A percentile compares a stretch with the other conserved stretches of the same genome.
Evolutionary conservation across 1,140 invertebrate species (phyloP).

Genomic region (Glossosoma conforme): DNA sequence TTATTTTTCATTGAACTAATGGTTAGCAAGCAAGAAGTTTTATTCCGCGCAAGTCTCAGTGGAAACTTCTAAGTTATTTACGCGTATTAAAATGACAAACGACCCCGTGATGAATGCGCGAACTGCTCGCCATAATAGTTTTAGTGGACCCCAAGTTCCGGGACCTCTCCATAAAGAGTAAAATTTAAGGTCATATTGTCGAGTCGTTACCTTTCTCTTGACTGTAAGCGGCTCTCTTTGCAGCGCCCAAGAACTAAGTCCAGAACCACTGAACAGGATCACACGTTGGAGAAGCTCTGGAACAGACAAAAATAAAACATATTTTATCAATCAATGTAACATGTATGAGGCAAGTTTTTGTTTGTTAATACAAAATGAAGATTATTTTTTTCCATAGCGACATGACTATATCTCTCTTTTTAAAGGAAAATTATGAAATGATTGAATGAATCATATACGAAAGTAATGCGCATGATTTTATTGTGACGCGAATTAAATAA

Average conservation of each 20-base stretch:
- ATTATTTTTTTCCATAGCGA: too few relatives aligned
- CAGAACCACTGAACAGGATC: slow-evolving; percentile 91
- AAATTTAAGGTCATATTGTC: neutral
- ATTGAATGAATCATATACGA: too few relatives aligned
- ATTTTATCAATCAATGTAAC: too few relatives aligned
- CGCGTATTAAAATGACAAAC: slow-evolving; percentile 21
- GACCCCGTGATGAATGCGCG: slow-evolving; percentile 14
- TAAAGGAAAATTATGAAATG: too few relatives aligned
- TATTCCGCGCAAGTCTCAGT: too few relatives aligned
- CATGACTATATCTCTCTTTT: too few relatives aligned
- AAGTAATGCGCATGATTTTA: too few relatives aligned
- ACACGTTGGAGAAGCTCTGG: slow-evolving; percentile 85
- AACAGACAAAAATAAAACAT: slow-evolving; percentile 36
- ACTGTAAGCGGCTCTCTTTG: slow-evolving; percentile 79
- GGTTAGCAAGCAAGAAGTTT: too few relatives aligned
- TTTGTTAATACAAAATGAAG: too few relatives aligned
- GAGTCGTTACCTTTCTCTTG: slow-evolving; percentile 60
- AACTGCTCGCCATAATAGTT: slow-evolving; percentile 3
- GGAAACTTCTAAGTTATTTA: slow-evolving; percentile 15
- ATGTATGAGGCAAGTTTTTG: too few relatives aligned
- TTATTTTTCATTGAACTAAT: too few relatives aligned
- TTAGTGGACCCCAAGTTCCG: neutral
- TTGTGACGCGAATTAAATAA: too few relatives aligned
- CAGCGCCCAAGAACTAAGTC: slow-evolving; percentile 89
- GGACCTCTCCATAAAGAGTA: neutral